Percentiles rank a stretch among this genome's conserved stretches.
Conservation (phyloP, 2,888 invertebrate species). For the Hanleya hanleyi region DNA sequence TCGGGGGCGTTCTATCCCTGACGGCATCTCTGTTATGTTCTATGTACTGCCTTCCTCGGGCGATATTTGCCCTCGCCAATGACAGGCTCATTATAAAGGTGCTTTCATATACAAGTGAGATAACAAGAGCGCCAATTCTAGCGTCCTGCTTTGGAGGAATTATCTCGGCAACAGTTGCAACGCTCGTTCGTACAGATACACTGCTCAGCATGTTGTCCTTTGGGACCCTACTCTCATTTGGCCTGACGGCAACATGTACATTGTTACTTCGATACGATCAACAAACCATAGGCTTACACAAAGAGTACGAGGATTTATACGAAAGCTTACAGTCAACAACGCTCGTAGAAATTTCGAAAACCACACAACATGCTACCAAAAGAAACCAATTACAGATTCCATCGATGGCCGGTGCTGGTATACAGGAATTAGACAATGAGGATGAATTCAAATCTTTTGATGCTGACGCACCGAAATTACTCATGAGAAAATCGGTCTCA, state of each 20-base stretch:
- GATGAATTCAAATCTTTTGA: neutral
- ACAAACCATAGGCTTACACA: conserved; percentile 49
- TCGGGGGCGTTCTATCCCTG: conserved; percentile 59
- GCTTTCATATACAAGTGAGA: conserved; percentile 16
- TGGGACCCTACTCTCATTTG: conserved; percentile 60
- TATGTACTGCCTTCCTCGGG: conserved; percentile 75
- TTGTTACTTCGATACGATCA: conserved; percentile 59
- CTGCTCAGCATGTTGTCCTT: conserved; percentile 64
- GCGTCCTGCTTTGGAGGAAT: conserved; percentile 49
- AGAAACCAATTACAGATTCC: neutral
- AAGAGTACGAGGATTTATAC: conserved; percentile 57
- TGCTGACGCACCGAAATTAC: neutral
- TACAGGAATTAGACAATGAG: neutral
- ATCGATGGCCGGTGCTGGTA: neutral
- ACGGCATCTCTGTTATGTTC: conserved; percentile 87
- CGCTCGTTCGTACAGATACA: conserved; percentile 49
- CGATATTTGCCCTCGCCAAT: conserved; percentile 59
- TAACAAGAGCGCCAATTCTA: conserved; percentile 39
- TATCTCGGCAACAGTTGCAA: conserved; percentile 45
- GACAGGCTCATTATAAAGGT: conserved; percentile 56
- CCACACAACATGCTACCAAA: neutral
- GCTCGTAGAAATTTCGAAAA: conserved; percentile 39
- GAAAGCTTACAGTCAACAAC: conserved; percentile 8
- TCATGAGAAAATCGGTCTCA: neutral
- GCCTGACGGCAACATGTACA: conserved; percentile 57